Evolutionary conservation across 2,797 vertebrate species (phyloP).

Genomic region (Synaphobranchus kaupii): DNA sequence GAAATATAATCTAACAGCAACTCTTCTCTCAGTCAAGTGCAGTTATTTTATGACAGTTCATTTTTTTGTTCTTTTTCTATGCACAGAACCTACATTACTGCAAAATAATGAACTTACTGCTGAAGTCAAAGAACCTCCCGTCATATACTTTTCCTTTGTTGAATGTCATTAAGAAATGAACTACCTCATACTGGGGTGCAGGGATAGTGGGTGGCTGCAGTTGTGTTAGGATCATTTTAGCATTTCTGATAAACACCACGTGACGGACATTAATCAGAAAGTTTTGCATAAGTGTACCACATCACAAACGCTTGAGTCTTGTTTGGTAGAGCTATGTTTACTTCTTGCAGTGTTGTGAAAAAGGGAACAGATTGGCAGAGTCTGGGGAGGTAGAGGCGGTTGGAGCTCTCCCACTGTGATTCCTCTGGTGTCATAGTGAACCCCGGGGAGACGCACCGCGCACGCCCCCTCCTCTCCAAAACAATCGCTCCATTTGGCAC

Average conservation of each 20-base stretch:
- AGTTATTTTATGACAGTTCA: conserved; percentile 31
- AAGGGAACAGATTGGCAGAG: conserved; percentile 12
- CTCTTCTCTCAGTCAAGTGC: not conserved
- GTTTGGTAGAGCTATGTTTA: conserved; percentile 29
- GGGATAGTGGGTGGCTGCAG: not conserved
- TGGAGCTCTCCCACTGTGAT: conserved; percentile 26
- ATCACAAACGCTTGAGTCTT: conserved; percentile 9
- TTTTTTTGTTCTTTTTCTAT: conserved; percentile 22
- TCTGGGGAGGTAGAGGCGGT: conserved; percentile 19
- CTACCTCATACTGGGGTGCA: not conserved
- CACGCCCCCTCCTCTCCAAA: conserved; percentile 23
- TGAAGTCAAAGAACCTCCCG: conserved; percentile 17
- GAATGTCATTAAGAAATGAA: conserved; percentile 1
- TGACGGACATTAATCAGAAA: conserved; percentile 26
- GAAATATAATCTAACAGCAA: not conserved
- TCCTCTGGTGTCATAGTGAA: conserved; percentile 22
- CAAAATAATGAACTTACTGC: conserved; percentile 16
- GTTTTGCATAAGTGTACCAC: conserved; percentile 3
- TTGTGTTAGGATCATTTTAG: not conserved
- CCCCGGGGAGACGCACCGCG: conserved; percentile 9
- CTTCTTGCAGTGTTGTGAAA: not conserved
- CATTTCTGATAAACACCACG: conserved; percentile 1
- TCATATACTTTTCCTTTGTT: not conserved
- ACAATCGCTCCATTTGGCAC: conserved; percentile 62
- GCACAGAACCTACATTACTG: conserved; percentile 21